Base-by-base conservation (phyloP, 2,797 vertebrate species). In the Hapalemur alaotrensis region DNA sequence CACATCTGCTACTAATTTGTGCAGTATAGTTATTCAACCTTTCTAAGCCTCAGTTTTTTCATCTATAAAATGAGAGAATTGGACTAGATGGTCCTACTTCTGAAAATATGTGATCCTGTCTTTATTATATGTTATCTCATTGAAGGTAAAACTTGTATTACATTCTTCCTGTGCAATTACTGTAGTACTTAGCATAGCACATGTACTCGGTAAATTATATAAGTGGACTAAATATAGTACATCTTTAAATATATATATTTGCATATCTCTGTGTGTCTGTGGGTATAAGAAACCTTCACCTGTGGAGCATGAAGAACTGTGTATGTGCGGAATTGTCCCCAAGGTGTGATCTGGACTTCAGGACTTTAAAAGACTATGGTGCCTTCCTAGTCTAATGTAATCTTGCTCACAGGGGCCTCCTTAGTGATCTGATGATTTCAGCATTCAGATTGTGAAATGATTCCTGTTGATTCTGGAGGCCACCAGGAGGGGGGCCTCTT, bases 391-490 rank as follows among this genome's bases (percentile, higher is more conserved):
- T 43, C 5, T 1, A 4, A 72, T 7, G n/a, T 65, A 25, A 23
- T 59, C 46, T 59, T 88, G 75, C n/a, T 95, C 23, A 17, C 12
- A 12, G 4, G 78, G 54, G 20, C 46, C n/a, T 81, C 72, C 15
- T 92, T 23, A 25, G 1, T 57, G 83, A 2, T 35, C 52, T 78
- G 35, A 61, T 50, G 25, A 22, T 79, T 75, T 93, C 72, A n/a
- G 46, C 76, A 17, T 7, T 82, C 69, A 46, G 48, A 79, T 59
- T 89, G n/a, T 70, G 28, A 61, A 94, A 85, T 86, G n/a, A 70
- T 95, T 91, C 9, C 28, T 85, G 32, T 13, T 57, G 8, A 92
- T 97, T 97, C 69, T 57, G 73, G 65, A 92, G 6, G 41, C 23
- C 67, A 57, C 11, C 14, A 46, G 2, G 22, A 93, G 4, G 48